Evolutionary conservation across 2,888 invertebrate species (phyloP).

Genomic region (Drosophila falleni): DNA sequence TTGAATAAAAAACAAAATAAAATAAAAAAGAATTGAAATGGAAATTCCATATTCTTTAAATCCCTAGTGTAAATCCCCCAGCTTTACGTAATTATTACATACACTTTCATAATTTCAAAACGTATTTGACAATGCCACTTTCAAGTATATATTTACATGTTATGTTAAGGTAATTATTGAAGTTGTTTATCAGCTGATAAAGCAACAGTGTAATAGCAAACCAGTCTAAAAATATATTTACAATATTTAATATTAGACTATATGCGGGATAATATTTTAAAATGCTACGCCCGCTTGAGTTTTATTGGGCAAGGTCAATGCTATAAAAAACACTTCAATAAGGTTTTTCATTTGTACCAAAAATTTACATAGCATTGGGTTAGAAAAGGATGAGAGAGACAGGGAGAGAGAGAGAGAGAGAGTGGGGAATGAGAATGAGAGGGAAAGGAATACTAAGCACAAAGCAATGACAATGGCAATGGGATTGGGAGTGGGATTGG

Average conservation of each 20-base stretch:
- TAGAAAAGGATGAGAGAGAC: background rate
- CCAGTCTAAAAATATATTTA: slow-evolving; percentile 5
- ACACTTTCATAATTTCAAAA: background rate
- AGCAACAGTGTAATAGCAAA: background rate
- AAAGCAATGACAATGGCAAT: slow-evolving; percentile 22
- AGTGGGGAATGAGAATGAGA: background rate
- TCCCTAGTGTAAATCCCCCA: background rate
- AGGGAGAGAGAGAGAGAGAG: background rate
- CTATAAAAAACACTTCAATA: slow-evolving; percentile 21
- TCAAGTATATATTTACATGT: background rate
- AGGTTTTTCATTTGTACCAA: slow-evolving; percentile 13
- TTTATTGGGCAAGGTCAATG: slow-evolving; percentile 22
- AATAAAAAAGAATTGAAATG: background rate
- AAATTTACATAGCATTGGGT: slow-evolving; percentile 9
- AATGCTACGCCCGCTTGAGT: no score
- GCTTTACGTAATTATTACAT: background rate
- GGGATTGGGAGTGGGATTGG: slow-evolving; percentile 17
- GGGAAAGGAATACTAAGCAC: slow-evolving; percentile 7
- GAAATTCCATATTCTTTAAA: background rate
- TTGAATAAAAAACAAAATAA: background rate
- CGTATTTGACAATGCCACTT: background rate
- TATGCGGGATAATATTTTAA: background rate
- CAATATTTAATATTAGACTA: slow-evolving; percentile 12
- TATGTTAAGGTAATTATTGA: slow-evolving; percentile 9
- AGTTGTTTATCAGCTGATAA: slow-evolving; percentile 1